Evolutionary conservation across 2,113 vertebrate genomes (phyloP).

Genomic region (Phyllostomus discolor): DNA sequence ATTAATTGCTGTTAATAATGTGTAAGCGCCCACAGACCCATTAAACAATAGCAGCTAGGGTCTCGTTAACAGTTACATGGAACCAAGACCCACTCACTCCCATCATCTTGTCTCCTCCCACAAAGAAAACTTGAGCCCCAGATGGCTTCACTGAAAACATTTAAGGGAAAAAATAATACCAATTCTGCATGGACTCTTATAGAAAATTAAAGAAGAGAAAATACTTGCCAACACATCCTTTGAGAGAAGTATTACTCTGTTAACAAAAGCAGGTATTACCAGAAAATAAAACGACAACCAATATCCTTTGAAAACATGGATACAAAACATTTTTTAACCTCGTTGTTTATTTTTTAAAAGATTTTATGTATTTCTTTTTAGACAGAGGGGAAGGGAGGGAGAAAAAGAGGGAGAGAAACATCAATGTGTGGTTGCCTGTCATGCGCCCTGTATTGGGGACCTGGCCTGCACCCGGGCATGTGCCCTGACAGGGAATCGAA

Average conservation of each 20-base stretch:
- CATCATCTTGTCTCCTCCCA: neutral
- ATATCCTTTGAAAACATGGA: neutral
- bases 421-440: too few species aligned
- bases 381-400: too few species aligned
- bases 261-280: neutral
- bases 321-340: neutral
- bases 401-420: too few species aligned
- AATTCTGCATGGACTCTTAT: neutral
- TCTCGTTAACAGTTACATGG: neutral
- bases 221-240: neutral
- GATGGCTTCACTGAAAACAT: neutral
- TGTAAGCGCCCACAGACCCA: neutral
- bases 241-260: neutral
- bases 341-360: too few species aligned
- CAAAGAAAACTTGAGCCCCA: neutral
- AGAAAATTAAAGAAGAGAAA: neutral
- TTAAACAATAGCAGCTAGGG: neutral
- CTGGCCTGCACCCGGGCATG: too few species aligned
- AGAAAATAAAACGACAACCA: neutral
- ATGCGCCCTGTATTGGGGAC: too few species aligned
- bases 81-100: neutral
- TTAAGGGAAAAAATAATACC: constrained; percentile 2
- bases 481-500: too few species aligned
- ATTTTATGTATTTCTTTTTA: too few species aligned
- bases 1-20: neutral